Base-by-base conservation (phyloP, 2,888 invertebrate species). In the Lithophane socia region DNA sequence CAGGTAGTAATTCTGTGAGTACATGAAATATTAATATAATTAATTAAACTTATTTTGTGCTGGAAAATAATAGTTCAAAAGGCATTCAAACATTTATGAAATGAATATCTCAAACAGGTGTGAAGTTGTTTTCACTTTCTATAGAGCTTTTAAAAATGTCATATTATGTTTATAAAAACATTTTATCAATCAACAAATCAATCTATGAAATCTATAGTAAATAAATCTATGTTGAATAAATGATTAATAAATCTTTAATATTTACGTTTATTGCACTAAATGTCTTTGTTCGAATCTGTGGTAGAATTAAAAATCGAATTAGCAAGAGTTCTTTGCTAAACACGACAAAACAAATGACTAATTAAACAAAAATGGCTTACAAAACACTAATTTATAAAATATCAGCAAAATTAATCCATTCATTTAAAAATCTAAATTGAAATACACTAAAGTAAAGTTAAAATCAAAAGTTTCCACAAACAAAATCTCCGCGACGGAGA, bases 401-500 rank as follows among this genome's bases (percentile, higher is more conserved):
- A 49, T 18, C n/a, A 61, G 24, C 54, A n/a, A 64, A 76, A 58
- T 58, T 21, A n/a, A 76, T 64, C 47, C 47, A 42, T 42, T 18
- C 54, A 60, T 82, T 54, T 10, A 44, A 18, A 16, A 65, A 49
- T 21, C 16, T 49, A 47, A 72, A 72, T 63, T 37, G 0, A 60
- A 63, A 54, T 13, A 60, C 24, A 75, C 60, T 63, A 58, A 56
- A 44, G 16, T 5, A 49, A 74, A 60, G 18, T 13, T 47, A 56
- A 61, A 73, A 68, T 61, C 29, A 63, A 76, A 84, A 68, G 73
- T 85, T 83, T 71, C 21, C 61, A 63, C 44, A n/a, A 81, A 65
- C 71, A 78, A 73, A 74, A 70, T 61, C 58, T 58, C n/a, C 12
- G 83, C 84, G 86, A 76, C 83, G 79, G 83, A 70, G n/a, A 61